Conservation (phyloP, 2,888 invertebrate genomes). For the Heliconius erato region DNA sequence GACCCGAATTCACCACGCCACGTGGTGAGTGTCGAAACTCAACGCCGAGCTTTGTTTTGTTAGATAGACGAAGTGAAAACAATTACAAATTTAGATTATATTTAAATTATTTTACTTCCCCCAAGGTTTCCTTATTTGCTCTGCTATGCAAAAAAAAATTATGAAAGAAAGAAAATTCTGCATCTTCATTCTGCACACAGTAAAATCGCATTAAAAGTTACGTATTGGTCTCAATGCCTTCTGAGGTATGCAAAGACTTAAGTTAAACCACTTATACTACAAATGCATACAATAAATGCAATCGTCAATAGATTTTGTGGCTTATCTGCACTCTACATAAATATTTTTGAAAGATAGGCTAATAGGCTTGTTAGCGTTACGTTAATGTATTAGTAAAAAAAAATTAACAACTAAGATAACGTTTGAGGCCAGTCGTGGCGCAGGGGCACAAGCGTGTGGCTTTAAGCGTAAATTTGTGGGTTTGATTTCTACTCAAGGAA, state of each 20-base stretch:
- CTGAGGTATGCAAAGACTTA: conserved; percentile 11
- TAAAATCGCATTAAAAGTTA: too few relatives aligned
- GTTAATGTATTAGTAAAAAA: not conserved
- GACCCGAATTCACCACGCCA: not conserved
- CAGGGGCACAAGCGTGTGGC: too few relatives aligned
- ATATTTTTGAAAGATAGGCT: not conserved
- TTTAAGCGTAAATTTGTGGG: too few relatives aligned
- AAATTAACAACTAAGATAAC: too few relatives aligned
- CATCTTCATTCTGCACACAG: too few relatives aligned
- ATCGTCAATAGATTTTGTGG: conserved; percentile 11
- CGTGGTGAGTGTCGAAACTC: not conserved
- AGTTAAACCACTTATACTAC: conserved; percentile 7
- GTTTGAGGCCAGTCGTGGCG: too few relatives aligned
- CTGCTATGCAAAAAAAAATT: too few relatives aligned
- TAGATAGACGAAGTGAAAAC: not conserved
- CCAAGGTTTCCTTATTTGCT: too few relatives aligned
- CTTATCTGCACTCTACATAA: conserved; percentile 10
- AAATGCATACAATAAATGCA: not conserved
- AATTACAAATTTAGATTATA: not conserved
- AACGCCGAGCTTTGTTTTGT: not conserved
- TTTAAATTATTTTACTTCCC: too few relatives aligned
- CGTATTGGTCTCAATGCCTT: conserved; percentile 1
- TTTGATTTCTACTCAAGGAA: too few relatives aligned
- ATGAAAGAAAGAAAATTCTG: too few relatives aligned
- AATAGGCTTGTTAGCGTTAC: not conserved